Evolutionary conservation across 2,797 vertebrate species (phyloP).

Genomic region (Amphiprion clarkii): DNA sequence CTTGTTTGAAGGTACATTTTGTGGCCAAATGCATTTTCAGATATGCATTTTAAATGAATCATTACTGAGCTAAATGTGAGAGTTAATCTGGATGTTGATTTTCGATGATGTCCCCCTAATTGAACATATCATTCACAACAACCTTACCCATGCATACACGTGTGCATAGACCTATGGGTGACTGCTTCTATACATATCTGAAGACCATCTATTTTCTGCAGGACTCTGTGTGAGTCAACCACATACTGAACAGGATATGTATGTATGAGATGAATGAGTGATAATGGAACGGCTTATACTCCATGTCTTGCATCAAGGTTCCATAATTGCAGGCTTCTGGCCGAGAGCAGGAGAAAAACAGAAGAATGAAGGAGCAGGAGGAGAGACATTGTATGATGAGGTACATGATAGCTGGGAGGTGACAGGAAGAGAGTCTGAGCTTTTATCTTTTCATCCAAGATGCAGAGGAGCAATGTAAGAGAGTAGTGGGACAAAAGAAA

Average conservation of each 20-base stretch:
- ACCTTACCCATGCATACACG: constrained; percentile 5
- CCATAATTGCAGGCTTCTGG: constrained; percentile 71
- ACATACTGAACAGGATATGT: constrained; percentile 55
- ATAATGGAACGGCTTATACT: constrained; percentile 58
- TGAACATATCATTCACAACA: background rate
- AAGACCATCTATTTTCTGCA: constrained; percentile 65
- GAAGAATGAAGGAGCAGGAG: constrained; percentile 45
- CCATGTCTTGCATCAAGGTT: constrained; percentile 50
- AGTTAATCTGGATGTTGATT: background rate
- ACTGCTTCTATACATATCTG: constrained; percentile 54
- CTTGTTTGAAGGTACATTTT: background rate
- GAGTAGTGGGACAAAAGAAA: constrained; percentile 24
- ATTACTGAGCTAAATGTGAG: background rate
- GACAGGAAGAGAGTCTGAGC: constrained; percentile 40
- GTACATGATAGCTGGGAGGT: constrained; percentile 36
- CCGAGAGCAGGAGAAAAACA: constrained; percentile 50
- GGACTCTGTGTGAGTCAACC: constrained; percentile 59
- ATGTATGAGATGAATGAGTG: constrained; percentile 61
- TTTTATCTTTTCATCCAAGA: constrained; percentile 48
- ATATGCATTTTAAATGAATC: background rate
- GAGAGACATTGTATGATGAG: constrained; percentile 48
- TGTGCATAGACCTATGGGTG: constrained; percentile 3
- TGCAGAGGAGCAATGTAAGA: constrained; percentile 47
- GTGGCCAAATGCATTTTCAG: background rate
- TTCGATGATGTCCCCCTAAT: background rate